Base-by-base conservation (phyloP, 2,888 invertebrate genomes). In the Drosophila ochracea region DNA sequence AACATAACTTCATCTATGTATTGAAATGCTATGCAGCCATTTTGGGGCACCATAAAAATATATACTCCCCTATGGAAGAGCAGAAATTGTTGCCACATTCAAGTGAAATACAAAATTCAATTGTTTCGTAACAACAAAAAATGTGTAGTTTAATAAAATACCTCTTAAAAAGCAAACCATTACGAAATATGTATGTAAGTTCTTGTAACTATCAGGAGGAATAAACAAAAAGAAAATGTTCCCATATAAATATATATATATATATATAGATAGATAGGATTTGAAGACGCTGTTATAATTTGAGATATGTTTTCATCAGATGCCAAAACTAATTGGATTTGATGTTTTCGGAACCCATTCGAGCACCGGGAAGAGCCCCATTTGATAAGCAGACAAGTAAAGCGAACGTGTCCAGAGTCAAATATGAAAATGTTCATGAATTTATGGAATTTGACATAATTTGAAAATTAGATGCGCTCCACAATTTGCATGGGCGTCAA, bases 361-460 rank as follows among this genome's bases (percentile, higher is more conserved):
- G 54, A 64, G 30, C 65, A n/a, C 5, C 19, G 30, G 35, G n/a
- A 16, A 47, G 37, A 33, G 54, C 57, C 21, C 7, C 43, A 57
- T 67, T 58, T 65, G 58, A 74, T 60, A 52, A 47, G 37, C 39
- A 52, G 49, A 63, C 54, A 50, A 58, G 49, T 58, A 10, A 13
- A 9, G 9, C 4, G 33, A 65, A 70, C 63, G 71, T 80, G 66
- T 74, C 66, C 62, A 53, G 47, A 19, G 21, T 35, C 31, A 43
- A 55, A 68, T 59, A 57, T 52, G 57, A 68, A 68, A 57, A 66
- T 72, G 68, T 72, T 49, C 43, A 55, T 55, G 58, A 89, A 86
- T 74, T 73, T 84, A 86, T 84, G 84, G 73, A 89, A 83, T 89
- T 76, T 64, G 54, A 65, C 35, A 53, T 68, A 63, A 65, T 78